Percentiles rank a stretch among this genome's conserved stretches.
phyloP scores from a whole-genome alignment of 2,888 invertebrate genomes.

The Stenolophus ochropezus region DNA sequence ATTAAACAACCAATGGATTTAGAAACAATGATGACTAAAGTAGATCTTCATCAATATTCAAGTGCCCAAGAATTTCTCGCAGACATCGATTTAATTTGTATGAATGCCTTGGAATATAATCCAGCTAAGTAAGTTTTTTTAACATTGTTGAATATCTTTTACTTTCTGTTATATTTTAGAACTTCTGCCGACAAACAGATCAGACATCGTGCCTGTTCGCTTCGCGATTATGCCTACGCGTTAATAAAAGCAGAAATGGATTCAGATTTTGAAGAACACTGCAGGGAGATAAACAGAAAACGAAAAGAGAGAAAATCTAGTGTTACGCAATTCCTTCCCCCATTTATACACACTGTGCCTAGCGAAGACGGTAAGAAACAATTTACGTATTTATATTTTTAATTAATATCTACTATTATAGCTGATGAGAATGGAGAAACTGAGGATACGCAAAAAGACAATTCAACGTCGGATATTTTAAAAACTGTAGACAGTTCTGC shows the following conservation, averaged over 20 bases:
- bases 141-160: slow-evolving; percentile 29
- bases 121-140: slow-evolving; percentile 89
- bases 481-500: slow-evolving; percentile 62
- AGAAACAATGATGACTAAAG: slow-evolving; percentile 94
- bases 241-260: slow-evolving; percentile 92
- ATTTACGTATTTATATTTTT: slow-evolving; percentile 65
- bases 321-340: slow-evolving; percentile 76
- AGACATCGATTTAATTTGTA: slow-evolving; percentile 89
- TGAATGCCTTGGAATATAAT: slow-evolving; percentile 93
- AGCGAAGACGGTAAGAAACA: slow-evolving; percentile 68
- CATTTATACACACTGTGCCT: slow-evolving; percentile 78
- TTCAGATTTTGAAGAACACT: slow-evolving; percentile 90
- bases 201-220: slow-evolving; percentile 89
- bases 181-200: slow-evolving; percentile 88
- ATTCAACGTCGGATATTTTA: slow-evolving; percentile 61
- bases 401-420: background rate
- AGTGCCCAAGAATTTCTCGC: slow-evolving; percentile 89
- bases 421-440: slow-evolving; percentile 70
- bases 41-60: slow-evolving; percentile 89
- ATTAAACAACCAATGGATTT: slow-evolving; percentile 93
- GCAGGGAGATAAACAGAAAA: slow-evolving; percentile 81
- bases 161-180: slow-evolving; percentile 70
- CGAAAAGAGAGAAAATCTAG: slow-evolving; percentile 75
- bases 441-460: slow-evolving; percentile 71
- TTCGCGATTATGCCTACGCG: slow-evolving; percentile 90